A percentile compares a stretch with the other conserved stretches of the same genome.
phyloP scores from a whole-genome alignment of 1,140 invertebrate species.

The Pachyrhynchus sulphureomaculatus region DNA sequence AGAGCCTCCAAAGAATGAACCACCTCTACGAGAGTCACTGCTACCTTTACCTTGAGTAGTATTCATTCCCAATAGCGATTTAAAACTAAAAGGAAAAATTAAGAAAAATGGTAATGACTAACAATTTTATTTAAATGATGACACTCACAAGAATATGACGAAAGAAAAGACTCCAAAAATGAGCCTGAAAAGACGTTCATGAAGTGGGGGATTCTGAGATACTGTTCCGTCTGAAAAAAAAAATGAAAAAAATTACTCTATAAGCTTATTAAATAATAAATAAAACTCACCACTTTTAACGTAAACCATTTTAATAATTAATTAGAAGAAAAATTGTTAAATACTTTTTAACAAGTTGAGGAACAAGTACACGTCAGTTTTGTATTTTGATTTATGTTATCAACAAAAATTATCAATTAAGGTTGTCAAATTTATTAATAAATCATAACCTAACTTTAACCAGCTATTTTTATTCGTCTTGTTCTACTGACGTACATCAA shows the following conservation, averaged over 20 bases:
- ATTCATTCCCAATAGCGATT: slow-evolving; percentile 46
- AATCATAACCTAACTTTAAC: too few species aligned
- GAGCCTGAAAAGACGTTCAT: slow-evolving; percentile 37
- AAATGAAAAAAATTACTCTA: neutral
- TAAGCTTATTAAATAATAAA: neutral
- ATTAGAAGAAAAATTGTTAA: neutral
- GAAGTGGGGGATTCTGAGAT: slow-evolving; percentile 38
- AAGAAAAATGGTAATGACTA: slow-evolving; percentile 8
- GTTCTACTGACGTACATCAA: too few species aligned
- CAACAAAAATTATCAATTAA: too few species aligned
- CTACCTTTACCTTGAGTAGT: slow-evolving; percentile 11
- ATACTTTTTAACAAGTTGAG: neutral
- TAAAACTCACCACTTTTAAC: slow-evolving; percentile 25
- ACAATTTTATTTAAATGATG: neutral
- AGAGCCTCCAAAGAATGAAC: slow-evolving; percentile 33
- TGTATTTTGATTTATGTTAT: neutral
- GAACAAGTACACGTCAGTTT: neutral
- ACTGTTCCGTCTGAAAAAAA: slow-evolving; percentile 46
- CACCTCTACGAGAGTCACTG: slow-evolving; percentile 24
- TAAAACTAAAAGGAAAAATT: slow-evolving; percentile 39
- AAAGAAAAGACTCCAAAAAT: slow-evolving; percentile 48
- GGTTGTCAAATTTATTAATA: too few species aligned
- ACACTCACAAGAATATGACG: slow-evolving; percentile 48
- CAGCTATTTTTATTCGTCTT: too few species aligned
- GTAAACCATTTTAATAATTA: slow-evolving; percentile 27